Evolutionary conservation across 1,140 invertebrate genomes (phyloP).

Genomic region (Aphidius gifuensis): DNA sequence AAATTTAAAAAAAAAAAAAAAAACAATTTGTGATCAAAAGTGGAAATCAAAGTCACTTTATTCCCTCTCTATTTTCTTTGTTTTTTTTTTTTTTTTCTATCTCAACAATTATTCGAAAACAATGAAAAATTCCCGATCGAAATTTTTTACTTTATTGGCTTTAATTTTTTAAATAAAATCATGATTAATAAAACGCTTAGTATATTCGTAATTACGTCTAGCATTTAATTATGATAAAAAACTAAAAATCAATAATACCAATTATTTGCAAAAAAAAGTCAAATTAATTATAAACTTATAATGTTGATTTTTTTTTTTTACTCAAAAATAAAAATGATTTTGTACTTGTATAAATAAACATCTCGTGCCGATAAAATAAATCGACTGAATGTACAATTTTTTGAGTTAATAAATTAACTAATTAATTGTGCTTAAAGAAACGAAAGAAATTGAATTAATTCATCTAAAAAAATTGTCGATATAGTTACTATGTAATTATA

Average conservation of each 20-base stretch:
- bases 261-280: conserved; percentile 28
- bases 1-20: no score
- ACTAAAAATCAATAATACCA: conserved; percentile 14
- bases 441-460: no score
- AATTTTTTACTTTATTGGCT: no score
- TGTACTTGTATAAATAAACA: conserved; percentile 48
- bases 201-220: conserved; percentile 20
- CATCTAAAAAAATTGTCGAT: no score
- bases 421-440: neutral
- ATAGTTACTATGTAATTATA: conserved; percentile 11
- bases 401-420: conserved; percentile 17
- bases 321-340: conserved; percentile 46
- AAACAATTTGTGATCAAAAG: no score
- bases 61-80: no score
- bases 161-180: conserved; percentile 13
- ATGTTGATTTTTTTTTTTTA: no score
- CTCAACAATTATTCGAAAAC: no score
- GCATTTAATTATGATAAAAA: conserved; percentile 18
- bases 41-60: no score
- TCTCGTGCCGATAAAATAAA: conserved; percentile 18
- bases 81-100: no score
- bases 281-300: conserved; percentile 41
- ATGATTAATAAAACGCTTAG: conserved; percentile 18
- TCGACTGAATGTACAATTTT: conserved; percentile 30
- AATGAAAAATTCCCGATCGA: no score